Conservation (phyloP, 1,140 invertebrate genomes). For the Lanistes nyassanus region DNA sequence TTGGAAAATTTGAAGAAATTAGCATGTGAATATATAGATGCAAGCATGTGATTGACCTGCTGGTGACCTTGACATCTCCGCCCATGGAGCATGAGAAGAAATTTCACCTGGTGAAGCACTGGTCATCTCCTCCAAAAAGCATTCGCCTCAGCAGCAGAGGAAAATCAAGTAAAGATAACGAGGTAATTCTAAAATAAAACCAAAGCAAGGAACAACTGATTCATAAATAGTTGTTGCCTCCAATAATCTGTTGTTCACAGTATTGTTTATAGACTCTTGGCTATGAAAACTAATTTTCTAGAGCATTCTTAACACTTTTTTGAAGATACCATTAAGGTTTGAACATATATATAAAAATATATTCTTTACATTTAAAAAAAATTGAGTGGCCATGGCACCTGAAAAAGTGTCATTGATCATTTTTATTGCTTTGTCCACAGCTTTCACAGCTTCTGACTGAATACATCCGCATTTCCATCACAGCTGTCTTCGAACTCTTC, state of each 20-base stretch:
- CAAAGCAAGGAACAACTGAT: background rate
- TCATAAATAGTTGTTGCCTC: background rate
- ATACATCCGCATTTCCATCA: constrained; percentile 51
- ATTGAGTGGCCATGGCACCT: background rate
- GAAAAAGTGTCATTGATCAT: background rate
- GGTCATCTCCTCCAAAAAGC: constrained; percentile 35
- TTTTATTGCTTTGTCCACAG: background rate
- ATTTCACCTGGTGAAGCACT: constrained; percentile 33
- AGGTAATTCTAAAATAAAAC: background rate
- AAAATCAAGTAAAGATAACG: background rate
- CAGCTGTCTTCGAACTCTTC: constrained; percentile 60
- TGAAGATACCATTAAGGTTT: background rate
- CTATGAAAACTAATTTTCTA: background rate
- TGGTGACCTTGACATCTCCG: constrained; percentile 52
- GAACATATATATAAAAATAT: background rate
- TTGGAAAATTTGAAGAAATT: background rate
- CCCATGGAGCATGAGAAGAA: constrained; percentile 57
- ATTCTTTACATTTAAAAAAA: background rate
- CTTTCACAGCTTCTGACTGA: constrained; percentile 32
- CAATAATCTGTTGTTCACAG: background rate
- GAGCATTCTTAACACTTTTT: background rate
- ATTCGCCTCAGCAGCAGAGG: background rate
- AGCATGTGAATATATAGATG: constrained; percentile 34
- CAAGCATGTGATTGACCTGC: constrained; percentile 49
- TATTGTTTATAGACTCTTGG: background rate